A percentile compares a stretch with the other conserved stretches of the same genome.
phyloP scores from a whole-genome alignment of 2,888 invertebrate species.

The Caenorhabditis virilis region DNA sequence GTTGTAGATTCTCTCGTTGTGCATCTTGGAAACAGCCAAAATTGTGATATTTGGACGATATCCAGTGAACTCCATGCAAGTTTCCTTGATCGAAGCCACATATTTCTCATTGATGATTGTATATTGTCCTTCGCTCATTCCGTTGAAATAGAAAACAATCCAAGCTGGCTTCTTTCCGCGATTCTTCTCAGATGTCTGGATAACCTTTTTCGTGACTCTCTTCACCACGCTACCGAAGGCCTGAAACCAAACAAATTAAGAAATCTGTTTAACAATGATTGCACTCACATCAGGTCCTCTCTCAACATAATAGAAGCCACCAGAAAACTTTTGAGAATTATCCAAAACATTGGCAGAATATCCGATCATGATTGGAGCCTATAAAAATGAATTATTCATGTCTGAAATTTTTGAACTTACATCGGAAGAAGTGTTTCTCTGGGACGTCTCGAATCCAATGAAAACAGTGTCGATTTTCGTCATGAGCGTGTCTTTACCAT shows the following conservation, averaged over 20 bases:
- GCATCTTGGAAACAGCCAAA: constrained; percentile 7
- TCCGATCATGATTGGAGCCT: constrained; percentile 31
- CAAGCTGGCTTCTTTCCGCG: background rate
- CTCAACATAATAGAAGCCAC: constrained; percentile 35
- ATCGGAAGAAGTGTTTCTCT: background rate
- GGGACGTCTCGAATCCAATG: constrained; percentile 18
- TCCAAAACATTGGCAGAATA: constrained; percentile 30
- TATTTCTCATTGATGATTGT: constrained; percentile 9
- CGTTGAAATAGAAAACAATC: constrained; percentile 32
- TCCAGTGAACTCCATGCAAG: background rate
- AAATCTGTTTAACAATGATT: too few species aligned
- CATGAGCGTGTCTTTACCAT: constrained; percentile 2
- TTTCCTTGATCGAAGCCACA: constrained; percentile 1
- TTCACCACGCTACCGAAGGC: constrained; percentile 6
- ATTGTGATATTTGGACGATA: constrained; percentile 8
- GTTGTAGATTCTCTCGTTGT: constrained; percentile 13
- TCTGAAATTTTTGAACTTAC: background rate
- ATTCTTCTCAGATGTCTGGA: background rate
- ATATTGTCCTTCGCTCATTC: constrained; percentile 29
- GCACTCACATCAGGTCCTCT: constrained; percentile 8
- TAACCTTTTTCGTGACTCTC: constrained; percentile 9
- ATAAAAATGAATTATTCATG: background rate
- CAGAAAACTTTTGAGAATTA: constrained; percentile 30
- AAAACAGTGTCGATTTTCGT: constrained; percentile 1
- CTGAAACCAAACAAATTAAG: too few species aligned